Conservation (phyloP, 2,113 vertebrate species). For the Phrynosoma blainvillii region DNA sequence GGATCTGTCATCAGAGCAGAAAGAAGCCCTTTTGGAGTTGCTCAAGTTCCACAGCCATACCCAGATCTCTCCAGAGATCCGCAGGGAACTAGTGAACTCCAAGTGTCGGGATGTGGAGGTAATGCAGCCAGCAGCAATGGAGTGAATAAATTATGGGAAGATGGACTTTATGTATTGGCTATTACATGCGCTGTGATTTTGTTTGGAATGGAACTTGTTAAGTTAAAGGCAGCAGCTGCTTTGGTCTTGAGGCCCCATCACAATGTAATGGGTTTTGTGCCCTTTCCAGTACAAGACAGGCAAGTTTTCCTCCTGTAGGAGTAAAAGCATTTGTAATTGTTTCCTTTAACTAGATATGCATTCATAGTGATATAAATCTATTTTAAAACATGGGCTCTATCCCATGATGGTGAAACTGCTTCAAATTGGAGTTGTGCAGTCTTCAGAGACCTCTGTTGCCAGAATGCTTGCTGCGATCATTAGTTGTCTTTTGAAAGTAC, state of each 20-base stretch:
- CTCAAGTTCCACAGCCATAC: constrained; percentile 89
- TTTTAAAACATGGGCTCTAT: neutral
- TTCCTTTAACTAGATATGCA: neutral
- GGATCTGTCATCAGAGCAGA: constrained; percentile 93
- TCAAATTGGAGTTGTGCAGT: neutral
- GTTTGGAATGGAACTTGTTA: neutral
- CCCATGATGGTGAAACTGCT: neutral
- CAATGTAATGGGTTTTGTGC: neutral
- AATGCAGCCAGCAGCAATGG: constrained; percentile 70
- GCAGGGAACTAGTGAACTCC: constrained; percentile 89
- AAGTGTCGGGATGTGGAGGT: constrained; percentile 85
- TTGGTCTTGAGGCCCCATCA: neutral
- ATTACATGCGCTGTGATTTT: neutral
- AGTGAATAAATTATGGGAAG: constrained; percentile 51
- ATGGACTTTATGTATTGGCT: neutral
- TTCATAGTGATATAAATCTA: neutral
- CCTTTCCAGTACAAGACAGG: neutral
- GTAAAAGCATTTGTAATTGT: neutral
- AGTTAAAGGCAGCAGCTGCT: neutral
- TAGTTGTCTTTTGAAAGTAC: neutral
- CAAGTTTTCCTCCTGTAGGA: neutral
- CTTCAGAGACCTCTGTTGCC: neutral
- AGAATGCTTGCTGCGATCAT: neutral
- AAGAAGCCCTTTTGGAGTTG: constrained; percentile 88
- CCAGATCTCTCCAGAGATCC: constrained; percentile 84